Conservation (phyloP, 2,888 invertebrate genomes). For the Pachliopta kotzebuea region DNA sequence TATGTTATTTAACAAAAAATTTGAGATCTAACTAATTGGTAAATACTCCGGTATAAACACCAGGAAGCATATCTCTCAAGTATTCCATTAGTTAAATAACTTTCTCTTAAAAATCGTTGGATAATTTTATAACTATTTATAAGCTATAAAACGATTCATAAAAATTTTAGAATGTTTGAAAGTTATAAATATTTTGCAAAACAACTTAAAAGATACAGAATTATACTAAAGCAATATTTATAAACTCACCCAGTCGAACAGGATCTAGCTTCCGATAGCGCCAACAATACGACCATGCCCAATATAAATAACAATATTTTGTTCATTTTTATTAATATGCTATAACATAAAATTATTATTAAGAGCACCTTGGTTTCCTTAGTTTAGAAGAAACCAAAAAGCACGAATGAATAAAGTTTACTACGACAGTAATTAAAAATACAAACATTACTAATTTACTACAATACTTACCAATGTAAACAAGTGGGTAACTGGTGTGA, state of each 20-base stretch:
- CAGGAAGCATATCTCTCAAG: too few relatives aligned
- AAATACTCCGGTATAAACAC: too few relatives aligned
- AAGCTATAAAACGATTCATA: too few relatives aligned
- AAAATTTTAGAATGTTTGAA: neutral
- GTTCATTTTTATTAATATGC: conserved; percentile 7
- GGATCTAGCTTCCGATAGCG: conserved; percentile 13
- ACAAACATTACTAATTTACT: neutral
- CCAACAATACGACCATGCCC: conserved; percentile 8
- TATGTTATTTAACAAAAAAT: too few relatives aligned
- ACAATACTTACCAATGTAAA: neutral
- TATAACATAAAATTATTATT: neutral
- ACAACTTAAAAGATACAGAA: neutral
- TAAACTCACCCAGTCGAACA: conserved; percentile 14
- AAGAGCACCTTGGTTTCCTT: neutral
- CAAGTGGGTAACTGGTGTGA: neutral
- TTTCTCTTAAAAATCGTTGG: too few relatives aligned
- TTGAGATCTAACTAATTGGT: too few relatives aligned
- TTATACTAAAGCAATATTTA: neutral
- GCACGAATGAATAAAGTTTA: neutral
- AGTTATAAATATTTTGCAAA: neutral
- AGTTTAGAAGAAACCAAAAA: neutral
- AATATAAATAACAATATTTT: conserved; percentile 12
- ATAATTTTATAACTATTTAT: too few relatives aligned
- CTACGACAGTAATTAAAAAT: neutral
- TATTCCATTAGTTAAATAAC: too few relatives aligned